Evolutionary conservation across 2,797 vertebrate genomes (phyloP), one percentile per base, ranked within the genome.

Genomic region (Eupleurogrammus muticus): DNA sequence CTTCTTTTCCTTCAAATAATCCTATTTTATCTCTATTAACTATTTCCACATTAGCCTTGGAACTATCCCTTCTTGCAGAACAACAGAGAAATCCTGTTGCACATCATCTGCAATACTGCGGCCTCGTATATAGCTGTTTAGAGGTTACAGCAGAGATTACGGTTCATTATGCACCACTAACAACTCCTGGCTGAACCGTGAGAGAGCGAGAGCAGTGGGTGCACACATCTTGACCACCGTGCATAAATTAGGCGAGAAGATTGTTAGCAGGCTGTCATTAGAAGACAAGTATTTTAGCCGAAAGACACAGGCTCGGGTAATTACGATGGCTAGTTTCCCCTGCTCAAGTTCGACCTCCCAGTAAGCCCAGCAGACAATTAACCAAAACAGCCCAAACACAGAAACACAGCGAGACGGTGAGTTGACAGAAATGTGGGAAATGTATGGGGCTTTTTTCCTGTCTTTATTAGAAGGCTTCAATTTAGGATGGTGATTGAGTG

Each of bases 311-410:
- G 38, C 54, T 8, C 61, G 55, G 55, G 63, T 81, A 77, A 85
- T 85, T 82, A 84, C 80, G 68, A 84, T 74, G 66, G 48, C 47
- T 72, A 73, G 80, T 79, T 82, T 73, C 73, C 69, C 53, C 48
- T 49, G 28, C 60, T 77, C 34, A 34, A 70, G 59, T 69, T 70
- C 71, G 85, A 87, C 84, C 84, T 86, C 84, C 86, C 84, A 85
- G 59, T 61, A 38, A 85, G 75, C 61, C 62, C 58, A 56, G 21
- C 70, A 77, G 56, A 76, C 35, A 1, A 50, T 72, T 13, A 67
- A 74, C 32, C 66, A 40, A 57, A 80, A 66, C 71, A 70, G 12
- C 57, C 19, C 20, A 56, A 56, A 71, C 42, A 19, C 19, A 13
- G n/a, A n/a, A n/a, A n/a, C n/a, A n/a, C n/a, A n/a, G n/a, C n/a